phyloP scores from a whole-genome alignment of 2,797 vertebrate species.

The Ctenochaetus hawaiiensis region DNA sequence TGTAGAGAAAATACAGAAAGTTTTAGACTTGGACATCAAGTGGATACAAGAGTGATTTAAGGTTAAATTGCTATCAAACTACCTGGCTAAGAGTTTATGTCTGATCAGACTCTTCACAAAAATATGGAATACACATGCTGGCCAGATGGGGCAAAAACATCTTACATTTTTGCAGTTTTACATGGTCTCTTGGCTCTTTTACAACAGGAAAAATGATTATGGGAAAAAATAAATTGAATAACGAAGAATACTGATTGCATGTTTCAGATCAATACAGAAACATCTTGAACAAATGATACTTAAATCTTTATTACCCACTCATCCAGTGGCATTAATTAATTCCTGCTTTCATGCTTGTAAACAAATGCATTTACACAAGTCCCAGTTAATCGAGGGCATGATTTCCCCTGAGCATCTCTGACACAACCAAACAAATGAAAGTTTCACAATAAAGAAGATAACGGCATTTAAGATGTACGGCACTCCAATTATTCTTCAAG shows the following conservation, averaged over 20 bases:
- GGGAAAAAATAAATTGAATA: conserved; percentile 9
- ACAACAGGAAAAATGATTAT: neutral
- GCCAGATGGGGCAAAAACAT: neutral
- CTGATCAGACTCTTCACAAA: neutral
- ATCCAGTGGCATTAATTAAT: conserved; percentile 61
- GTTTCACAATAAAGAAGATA: conserved; percentile 55
- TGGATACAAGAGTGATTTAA: no score
- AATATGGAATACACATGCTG: neutral
- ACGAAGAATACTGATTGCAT: conserved; percentile 17
- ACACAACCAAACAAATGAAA: conserved; percentile 65
- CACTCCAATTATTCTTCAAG: conserved; percentile 34
- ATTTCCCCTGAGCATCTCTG: conserved; percentile 72
- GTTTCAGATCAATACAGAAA: conserved; percentile 44
- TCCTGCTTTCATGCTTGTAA: conserved; percentile 42
- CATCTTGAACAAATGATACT: conserved; percentile 48
- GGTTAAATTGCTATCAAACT: neutral
- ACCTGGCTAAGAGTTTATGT: neutral
- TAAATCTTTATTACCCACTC: conserved; percentile 45
- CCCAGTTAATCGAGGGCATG: conserved; percentile 49
- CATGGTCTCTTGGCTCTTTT: neutral
- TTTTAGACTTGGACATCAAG: no score
- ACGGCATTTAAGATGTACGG: conserved; percentile 11
- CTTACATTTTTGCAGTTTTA: neutral
- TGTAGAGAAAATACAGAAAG: no score
- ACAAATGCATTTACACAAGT: conserved; percentile 47